phyloP scores from a whole-genome alignment of 1,140 invertebrate species.

The Portunus trituberculatus region DNA sequence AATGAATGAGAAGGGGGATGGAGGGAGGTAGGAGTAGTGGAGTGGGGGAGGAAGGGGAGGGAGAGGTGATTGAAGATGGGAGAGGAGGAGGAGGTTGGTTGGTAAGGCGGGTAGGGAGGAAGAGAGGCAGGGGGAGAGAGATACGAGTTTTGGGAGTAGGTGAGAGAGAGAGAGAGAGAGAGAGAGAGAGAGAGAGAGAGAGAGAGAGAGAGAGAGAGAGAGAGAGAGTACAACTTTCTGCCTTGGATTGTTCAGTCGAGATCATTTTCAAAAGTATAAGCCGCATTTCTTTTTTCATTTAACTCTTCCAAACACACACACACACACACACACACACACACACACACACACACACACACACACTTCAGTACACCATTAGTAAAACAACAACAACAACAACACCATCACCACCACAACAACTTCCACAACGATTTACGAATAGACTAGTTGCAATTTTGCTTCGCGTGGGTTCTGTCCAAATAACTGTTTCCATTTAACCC shows the following conservation, averaged over 20 bases:
- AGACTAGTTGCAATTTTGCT: no score
- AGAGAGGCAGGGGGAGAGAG: neutral
- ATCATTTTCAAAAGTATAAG: neutral
- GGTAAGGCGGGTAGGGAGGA: neutral
- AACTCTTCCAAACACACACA: neutral
- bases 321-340: neutral
- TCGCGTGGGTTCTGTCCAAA: no score
- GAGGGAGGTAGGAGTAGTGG: neutral
- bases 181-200: slow-evolving; percentile 12
- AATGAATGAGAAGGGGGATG: slow-evolving; percentile 16
- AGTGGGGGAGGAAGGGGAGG: neutral
- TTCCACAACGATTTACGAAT: no score
- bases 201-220: slow-evolving; percentile 18
- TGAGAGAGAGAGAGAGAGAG: slow-evolving; percentile 50
- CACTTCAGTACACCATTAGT: no score
- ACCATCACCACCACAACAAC: no score
- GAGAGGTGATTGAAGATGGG: slow-evolving; percentile 7
- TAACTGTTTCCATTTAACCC: no score
- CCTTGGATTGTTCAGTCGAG: neutral
- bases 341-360: neutral
- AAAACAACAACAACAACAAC: no score
- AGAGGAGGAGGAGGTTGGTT: neutral
- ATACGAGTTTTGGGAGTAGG: neutral
- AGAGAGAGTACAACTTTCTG: neutral
- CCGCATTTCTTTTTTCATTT: no score